These are phyloP conservation scores for Fulmarus glacialis DNA, from an alignment of 2,113 vertebrate species.

Conservation along the genomic window DNA sequence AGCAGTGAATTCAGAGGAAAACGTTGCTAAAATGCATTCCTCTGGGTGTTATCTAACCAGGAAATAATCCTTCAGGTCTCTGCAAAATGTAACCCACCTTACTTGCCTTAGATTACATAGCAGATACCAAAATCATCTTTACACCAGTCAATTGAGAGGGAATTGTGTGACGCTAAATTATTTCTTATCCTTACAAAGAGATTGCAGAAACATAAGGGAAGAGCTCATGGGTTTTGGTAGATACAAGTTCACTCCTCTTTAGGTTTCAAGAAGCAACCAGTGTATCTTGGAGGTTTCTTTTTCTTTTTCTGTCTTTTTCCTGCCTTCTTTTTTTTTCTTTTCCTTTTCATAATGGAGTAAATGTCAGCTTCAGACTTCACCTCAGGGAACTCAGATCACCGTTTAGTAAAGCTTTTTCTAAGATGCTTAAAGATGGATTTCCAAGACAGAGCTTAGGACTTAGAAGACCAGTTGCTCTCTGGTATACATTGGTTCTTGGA, in stretches of 20 bases:
- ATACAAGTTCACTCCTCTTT: background rate
- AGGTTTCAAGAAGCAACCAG: background rate
- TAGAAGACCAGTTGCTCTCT: background rate
- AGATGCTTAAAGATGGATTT: background rate
- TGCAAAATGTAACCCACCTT: background rate
- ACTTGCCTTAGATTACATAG: constrained; percentile 14
- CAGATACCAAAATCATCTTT: constrained; percentile 17
- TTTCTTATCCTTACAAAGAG: background rate
- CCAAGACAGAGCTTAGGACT: background rate
- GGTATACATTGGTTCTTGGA: background rate
- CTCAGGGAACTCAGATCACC: background rate
- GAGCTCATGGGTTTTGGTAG: background rate
- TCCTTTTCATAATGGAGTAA: background rate
- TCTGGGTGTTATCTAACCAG: constrained; percentile 26
- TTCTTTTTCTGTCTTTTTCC: background rate
- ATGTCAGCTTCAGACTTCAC: background rate
- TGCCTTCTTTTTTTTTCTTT: background rate
- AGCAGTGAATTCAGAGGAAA: constrained; percentile 41
- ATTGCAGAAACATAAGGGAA: background rate
- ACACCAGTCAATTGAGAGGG: background rate
- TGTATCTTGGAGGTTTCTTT: background rate
- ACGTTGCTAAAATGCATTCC: constrained; percentile 40
- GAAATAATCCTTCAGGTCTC: constrained; percentile 42
- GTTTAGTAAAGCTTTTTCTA: background rate
- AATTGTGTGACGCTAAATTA: background rate